Percentiles rank a stretch among this genome's conserved stretches.
Conservation (phyloP, 37 sponge, comb jelly and placozoan genomes). For the Spongia lamella region DNA sequence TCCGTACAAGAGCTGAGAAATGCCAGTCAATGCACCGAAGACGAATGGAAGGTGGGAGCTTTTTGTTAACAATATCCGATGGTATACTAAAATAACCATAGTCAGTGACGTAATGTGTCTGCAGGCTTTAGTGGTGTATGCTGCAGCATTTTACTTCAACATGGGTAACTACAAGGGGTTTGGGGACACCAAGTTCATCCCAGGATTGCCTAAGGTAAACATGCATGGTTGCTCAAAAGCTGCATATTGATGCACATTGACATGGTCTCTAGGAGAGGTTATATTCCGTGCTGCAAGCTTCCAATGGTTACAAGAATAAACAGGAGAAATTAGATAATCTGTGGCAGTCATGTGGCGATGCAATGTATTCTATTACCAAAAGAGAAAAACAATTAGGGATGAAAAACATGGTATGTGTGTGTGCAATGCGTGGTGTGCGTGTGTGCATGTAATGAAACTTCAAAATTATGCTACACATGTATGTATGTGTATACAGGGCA, state of each 20-base stretch:
- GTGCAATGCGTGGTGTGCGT: conserved; percentile 51
- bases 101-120: neutral
- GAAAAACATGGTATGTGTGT: conserved; percentile 54
- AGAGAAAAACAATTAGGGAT: conserved; percentile 72
- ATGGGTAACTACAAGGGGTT: conserved; percentile 91
- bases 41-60: conserved; percentile 56
- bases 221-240: neutral
- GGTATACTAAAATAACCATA: too few relatives aligned
- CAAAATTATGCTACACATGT: too few relatives aligned
- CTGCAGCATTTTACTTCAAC: conserved; percentile 76
- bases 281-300: conserved; percentile 33
- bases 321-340: conserved; percentile 39
- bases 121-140: conserved; percentile 72
- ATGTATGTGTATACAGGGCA: conserved; percentile 51
- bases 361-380: conserved; percentile 59
- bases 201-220: conserved; percentile 62
- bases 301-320: conserved; percentile 30
- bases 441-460: too few relatives aligned
- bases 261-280: conserved; percentile 77
- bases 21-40: conserved; percentile 33
- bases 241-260: neutral
- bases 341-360: conserved; percentile 63
- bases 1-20: conserved; percentile 33
- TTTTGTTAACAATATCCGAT: neutral
- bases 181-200: conserved; percentile 89